These are phyloP conservation scores for Dusona sp. DNA, from an alignment of 2,888 invertebrate genomes.

Conservation along the genomic window DNA sequence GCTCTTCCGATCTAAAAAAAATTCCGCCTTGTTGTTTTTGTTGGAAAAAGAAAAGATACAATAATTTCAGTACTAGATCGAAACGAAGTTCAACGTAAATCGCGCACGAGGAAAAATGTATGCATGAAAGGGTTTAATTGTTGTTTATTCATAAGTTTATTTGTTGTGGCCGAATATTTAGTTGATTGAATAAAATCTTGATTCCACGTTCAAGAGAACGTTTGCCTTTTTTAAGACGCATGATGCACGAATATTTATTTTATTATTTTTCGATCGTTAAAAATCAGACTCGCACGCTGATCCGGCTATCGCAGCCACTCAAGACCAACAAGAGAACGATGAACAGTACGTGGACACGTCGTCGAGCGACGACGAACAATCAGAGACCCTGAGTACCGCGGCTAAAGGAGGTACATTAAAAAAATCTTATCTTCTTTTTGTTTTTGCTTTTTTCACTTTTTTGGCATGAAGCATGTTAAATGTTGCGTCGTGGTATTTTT, in stretches of 20 bases:
- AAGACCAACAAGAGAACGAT: slow-evolving; percentile 81
- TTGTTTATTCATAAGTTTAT: neutral
- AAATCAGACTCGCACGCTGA: slow-evolving; percentile 88
- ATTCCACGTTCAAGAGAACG: slow-evolving; percentile 21
- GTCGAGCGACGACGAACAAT: slow-evolving; percentile 83
- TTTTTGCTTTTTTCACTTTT: slow-evolving; percentile 71
- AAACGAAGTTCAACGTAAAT: neutral
- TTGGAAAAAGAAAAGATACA: too few species aligned
- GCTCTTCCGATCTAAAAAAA: too few species aligned
- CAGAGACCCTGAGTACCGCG: slow-evolving; percentile 81
- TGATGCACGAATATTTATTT: slow-evolving; percentile 73
- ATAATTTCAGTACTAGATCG: too few species aligned
- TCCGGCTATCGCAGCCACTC: slow-evolving; percentile 87
- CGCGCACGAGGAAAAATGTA: too few species aligned
- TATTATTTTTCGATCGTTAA: slow-evolving; percentile 67
- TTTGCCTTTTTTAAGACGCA: slow-evolving; percentile 68
- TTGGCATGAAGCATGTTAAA: slow-evolving; percentile 76
- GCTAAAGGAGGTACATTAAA: slow-evolving; percentile 86
- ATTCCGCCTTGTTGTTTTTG: too few species aligned
- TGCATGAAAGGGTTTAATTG: too few species aligned
- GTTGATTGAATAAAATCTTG: slow-evolving; percentile 20
- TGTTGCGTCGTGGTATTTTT: slow-evolving; percentile 72
- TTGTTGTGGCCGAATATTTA: neutral
- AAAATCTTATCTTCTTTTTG: slow-evolving; percentile 12
- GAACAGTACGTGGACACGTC: slow-evolving; percentile 82